phyloP scores from a whole-genome alignment of 1,140 invertebrate genomes.

The Phthorimaea operculella region DNA sequence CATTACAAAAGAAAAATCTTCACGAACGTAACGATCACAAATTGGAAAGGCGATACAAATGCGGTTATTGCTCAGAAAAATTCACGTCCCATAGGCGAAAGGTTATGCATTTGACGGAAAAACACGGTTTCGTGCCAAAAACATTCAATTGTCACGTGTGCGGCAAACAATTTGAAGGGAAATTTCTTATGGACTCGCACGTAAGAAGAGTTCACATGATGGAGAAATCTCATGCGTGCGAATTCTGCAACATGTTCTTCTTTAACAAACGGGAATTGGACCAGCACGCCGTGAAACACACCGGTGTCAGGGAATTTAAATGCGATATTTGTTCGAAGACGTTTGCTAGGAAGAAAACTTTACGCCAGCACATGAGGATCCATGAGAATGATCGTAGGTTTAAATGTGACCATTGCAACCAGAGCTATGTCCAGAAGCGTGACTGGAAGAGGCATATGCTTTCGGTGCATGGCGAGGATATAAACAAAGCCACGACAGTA shows the following conservation, averaged over 20 bases:
- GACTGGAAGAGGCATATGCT: slow-evolving; percentile 10
- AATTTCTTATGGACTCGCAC: slow-evolving; percentile 34
- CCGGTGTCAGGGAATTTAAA: slow-evolving; percentile 62
- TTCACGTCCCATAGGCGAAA: slow-evolving; percentile 34
- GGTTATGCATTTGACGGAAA: slow-evolving; percentile 33
- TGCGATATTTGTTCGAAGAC: slow-evolving; percentile 66
- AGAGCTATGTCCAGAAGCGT: slow-evolving; percentile 32
- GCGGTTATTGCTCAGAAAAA: slow-evolving; percentile 32
- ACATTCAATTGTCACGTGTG: slow-evolving; percentile 38
- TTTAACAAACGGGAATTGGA: slow-evolving; percentile 42
- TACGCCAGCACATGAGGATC: slow-evolving; percentile 83
- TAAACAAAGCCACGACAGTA: neutral
- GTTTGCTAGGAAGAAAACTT: slow-evolving; percentile 43
- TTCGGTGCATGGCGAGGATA: slow-evolving; percentile 8
- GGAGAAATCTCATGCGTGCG: slow-evolving; percentile 46
- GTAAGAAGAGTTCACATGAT: slow-evolving; percentile 46
- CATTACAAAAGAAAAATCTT: neutral
- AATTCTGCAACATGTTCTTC: slow-evolving; percentile 48
- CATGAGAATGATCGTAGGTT: slow-evolving; percentile 69
- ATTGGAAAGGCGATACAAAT: slow-evolving; percentile 31
- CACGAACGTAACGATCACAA: slow-evolving; percentile 31
- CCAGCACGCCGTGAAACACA: slow-evolving; percentile 66
- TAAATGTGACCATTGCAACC: slow-evolving; percentile 39
- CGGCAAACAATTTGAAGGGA: slow-evolving; percentile 37
- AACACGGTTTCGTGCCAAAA: slow-evolving; percentile 24